Evolutionary conservation across 92 coral and sea anemone species (phyloP).

Genomic region (Actinernus sp.): DNA sequence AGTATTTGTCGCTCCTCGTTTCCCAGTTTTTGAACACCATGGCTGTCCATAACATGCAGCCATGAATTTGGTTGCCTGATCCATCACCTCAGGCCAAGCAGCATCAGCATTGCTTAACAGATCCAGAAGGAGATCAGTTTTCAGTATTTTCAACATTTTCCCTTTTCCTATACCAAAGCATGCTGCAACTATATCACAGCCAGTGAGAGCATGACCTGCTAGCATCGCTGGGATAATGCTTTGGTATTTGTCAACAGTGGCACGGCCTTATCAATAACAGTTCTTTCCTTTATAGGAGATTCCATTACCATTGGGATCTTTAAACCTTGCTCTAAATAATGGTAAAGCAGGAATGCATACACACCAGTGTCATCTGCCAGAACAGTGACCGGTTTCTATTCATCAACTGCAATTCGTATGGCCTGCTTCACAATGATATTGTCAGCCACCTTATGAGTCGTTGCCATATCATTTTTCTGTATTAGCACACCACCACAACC

Average conservation of each 20-base stretch:
- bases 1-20: conserved; percentile 44
- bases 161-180: conserved; percentile 72
- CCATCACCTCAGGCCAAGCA: conserved; percentile 49
- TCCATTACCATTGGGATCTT: conserved; percentile 55
- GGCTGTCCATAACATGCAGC: too few relatives aligned
- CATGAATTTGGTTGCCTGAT: too few relatives aligned
- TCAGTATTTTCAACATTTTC: too few relatives aligned
- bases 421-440: conserved; percentile 72
- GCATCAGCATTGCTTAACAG: too few relatives aligned
- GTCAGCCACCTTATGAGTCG: conserved; percentile 72
- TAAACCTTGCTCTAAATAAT: conserved; percentile 59
- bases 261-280: conserved; percentile 61
- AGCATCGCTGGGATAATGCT: conserved; percentile 61
- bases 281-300: conserved; percentile 71
- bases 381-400: conserved; percentile 46
- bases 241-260: conserved; percentile 57
- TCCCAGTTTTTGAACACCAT: conserved; percentile 67
- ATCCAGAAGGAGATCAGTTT: too few relatives aligned
- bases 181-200: conserved; percentile 77
- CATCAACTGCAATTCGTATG: conserved; percentile 61
- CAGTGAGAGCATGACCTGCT: conserved; percentile 67
- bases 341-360: conserved; percentile 63
- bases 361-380: conserved; percentile 81
- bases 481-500: conserved; percentile 58
- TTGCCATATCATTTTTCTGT: conserved; percentile 64